Percentiles rank a stretch among this genome's conserved stretches.
phyloP scores from a whole-genome alignment of 2,888 invertebrate species.

The Heliconius ethilla region DNA sequence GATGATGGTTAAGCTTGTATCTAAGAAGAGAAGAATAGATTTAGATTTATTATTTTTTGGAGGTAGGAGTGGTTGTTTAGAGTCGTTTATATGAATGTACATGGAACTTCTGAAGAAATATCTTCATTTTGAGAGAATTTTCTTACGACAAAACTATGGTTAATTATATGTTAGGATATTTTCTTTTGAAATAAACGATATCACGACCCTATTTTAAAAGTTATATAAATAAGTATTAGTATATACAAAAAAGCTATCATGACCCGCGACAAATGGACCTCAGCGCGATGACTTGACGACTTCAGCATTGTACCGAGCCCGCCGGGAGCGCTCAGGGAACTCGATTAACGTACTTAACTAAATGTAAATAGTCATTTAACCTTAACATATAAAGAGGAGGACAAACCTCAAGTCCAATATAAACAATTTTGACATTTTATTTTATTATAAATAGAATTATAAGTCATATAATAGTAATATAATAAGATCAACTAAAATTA shows the following conservation, averaged over 20 bases:
- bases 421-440: background rate
- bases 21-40: background rate
- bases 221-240: conserved; percentile 14
- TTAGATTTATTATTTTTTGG: background rate
- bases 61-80: background rate
- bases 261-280: conserved; percentile 59
- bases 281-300: conserved; percentile 63
- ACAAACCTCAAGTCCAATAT: background rate
- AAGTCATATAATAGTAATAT: background rate
- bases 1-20: background rate
- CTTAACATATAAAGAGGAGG: background rate
- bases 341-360: conserved; percentile 39
- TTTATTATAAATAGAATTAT: background rate
- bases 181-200: background rate
- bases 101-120: background rate
- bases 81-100: background rate
- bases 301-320: conserved; percentile 52
- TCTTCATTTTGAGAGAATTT: background rate
- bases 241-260: conserved; percentile 48
- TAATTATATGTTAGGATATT: background rate
- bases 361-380: conserved; percentile 38
- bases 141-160: background rate
- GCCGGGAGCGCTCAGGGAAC: conserved; percentile 47
- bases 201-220: conserved; percentile 21
- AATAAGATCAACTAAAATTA: background rate